These are phyloP conservation scores for Drosophila picticornis DNA, from an alignment of 2,888 invertebrate genomes.

Conservation along the genomic window DNA sequence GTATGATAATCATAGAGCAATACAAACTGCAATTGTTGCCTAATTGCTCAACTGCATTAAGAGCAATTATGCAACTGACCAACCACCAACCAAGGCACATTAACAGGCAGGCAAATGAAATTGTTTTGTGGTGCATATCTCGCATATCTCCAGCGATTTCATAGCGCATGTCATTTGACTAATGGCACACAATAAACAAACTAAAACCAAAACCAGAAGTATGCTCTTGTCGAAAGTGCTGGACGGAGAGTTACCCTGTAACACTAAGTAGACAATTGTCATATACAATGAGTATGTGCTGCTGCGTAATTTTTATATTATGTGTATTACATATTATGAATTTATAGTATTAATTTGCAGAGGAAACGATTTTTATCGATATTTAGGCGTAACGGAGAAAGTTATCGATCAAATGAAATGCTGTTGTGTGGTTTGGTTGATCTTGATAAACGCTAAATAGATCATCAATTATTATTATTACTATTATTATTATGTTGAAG, in stretches of 20 bases:
- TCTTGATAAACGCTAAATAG: not conserved
- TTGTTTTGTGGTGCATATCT: constrained; percentile 49
- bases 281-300: too few relatives aligned
- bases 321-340: not conserved
- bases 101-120: constrained; percentile 40
- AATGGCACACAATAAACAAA: constrained; percentile 33
- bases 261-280: too few relatives aligned
- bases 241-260: not conserved
- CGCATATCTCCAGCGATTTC: constrained; percentile 26
- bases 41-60: constrained; percentile 76
- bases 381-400: not conserved
- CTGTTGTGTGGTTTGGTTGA: not conserved
- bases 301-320: not conserved
- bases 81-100: constrained; percentile 19
- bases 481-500: not conserved
- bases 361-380: not conserved
- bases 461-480: not conserved
- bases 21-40: constrained; percentile 48
- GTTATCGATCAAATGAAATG: not conserved
- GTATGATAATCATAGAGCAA: constrained; percentile 17
- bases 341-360: not conserved
- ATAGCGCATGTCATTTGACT: constrained; percentile 53
- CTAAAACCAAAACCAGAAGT: not conserved
- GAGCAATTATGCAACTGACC: constrained; percentile 69
- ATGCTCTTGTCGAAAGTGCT: not conserved